Evolutionary conservation across 2,113 vertebrate species (phyloP).

Genomic region (Gymnarchus niloticus): DNA sequence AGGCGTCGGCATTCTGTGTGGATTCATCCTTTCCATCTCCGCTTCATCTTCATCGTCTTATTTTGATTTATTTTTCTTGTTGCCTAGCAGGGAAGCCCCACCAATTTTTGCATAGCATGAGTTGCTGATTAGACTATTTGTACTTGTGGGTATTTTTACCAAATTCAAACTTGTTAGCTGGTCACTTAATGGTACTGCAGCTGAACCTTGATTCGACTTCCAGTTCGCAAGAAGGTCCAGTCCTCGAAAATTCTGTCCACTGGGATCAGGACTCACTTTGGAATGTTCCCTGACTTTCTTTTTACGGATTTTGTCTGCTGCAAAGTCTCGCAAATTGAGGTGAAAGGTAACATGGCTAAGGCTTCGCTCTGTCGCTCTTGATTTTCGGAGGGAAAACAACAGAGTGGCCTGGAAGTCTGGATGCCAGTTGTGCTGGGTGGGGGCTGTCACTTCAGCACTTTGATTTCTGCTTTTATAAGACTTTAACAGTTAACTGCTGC

Average conservation of each 20-base stretch:
- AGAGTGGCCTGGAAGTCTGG: not conserved
- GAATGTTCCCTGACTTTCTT: not conserved
- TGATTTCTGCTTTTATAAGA: not conserved
- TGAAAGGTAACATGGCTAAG: not conserved
- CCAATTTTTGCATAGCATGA: not conserved
- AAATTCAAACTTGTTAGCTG: not conserved
- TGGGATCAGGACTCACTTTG: not conserved
- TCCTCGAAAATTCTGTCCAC: not conserved
- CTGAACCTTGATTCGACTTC: not conserved
- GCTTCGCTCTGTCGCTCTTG: not conserved
- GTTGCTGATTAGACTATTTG: not conserved
- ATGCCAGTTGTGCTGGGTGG: not conserved
- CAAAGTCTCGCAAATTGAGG: not conserved
- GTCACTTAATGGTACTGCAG: not conserved
- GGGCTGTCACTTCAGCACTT: not conserved
- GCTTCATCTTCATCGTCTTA: not conserved
- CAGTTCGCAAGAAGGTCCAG: not conserved
- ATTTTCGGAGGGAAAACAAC: not conserved
- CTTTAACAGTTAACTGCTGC: not conserved
- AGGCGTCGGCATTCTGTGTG: no score
- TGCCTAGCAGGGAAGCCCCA: not conserved
- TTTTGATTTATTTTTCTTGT: not conserved
- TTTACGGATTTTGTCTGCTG: not conserved
- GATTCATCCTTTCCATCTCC: not conserved
- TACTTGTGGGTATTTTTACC: not conserved